Conservation (phyloP, 2,888 invertebrate species). For the Parapristionchus giblindavisi region DNA sequence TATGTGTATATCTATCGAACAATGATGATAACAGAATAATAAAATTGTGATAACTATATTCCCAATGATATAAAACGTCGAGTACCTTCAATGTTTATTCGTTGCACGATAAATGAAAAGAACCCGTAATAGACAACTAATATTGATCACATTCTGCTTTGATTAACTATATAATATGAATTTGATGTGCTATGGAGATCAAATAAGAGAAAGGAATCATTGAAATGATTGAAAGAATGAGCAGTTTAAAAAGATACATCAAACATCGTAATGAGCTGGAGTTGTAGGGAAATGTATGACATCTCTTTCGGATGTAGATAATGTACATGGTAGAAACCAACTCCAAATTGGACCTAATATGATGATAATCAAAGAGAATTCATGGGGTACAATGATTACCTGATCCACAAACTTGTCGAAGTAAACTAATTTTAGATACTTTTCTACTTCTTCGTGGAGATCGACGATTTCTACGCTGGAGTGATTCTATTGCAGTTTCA, state of each 20-base stretch:
- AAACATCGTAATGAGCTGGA: conserved; percentile 33
- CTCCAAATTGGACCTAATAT: conserved; percentile 30
- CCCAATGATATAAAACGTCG: no score
- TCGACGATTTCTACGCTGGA: conserved; percentile 71
- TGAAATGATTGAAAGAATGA: not conserved
- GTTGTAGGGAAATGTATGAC: conserved; percentile 21
- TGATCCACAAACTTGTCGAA: conserved; percentile 83
- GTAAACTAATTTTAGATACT: conserved; percentile 76
- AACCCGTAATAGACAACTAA: not conserved
- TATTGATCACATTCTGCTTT: conserved; percentile 12
- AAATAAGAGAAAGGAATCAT: not conserved
- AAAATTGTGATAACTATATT: no score
- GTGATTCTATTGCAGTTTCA: conserved; percentile 84
- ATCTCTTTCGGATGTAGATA: conserved; percentile 26
- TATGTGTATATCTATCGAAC: conserved; percentile 20
- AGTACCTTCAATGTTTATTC: not conserved
- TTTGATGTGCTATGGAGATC: not conserved
- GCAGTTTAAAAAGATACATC: not conserved
- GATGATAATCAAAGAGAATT: not conserved
- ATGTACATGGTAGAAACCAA: conserved; percentile 32
- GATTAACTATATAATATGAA: not conserved
- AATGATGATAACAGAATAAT: conserved; percentile 21
- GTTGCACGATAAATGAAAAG: not conserved
- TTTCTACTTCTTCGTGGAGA: conserved; percentile 61
- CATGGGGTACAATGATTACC: conserved; percentile 69